phyloP scores from a whole-genome alignment of 2,797 vertebrate genomes.

The Astyanax mexicanus region DNA sequence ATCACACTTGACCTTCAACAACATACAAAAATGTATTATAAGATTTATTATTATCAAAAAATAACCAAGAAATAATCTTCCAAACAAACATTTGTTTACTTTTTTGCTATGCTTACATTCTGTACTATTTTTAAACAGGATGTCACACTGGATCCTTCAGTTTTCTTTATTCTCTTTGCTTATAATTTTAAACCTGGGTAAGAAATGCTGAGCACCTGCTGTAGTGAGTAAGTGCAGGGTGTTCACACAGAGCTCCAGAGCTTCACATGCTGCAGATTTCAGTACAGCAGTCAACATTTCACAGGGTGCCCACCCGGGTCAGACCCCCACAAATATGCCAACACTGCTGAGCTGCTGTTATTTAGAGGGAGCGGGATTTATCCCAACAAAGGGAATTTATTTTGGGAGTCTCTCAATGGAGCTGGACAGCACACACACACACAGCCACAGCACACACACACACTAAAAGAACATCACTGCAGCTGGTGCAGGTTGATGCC shows the following conservation, averaged over 20 bases:
- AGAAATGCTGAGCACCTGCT: slow-evolving; percentile 28
- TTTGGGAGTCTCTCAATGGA: slow-evolving; percentile 38
- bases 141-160: background rate
- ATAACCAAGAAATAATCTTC: too few relatives aligned
- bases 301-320: slow-evolving; percentile 11
- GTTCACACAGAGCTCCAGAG: slow-evolving; percentile 7
- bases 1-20: too few relatives aligned
- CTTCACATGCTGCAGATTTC: background rate
- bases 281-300: slow-evolving; percentile 16
- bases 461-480: background rate
- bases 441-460: slow-evolving; percentile 17
- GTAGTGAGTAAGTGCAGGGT: slow-evolving; percentile 3
- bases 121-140: background rate
- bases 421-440: background rate
- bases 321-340: slow-evolving; percentile 34
- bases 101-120: too few relatives aligned
- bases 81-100: too few relatives aligned
- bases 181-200: slow-evolving; percentile 4
- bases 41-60: too few relatives aligned
- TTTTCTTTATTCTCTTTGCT: background rate
- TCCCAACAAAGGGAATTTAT: slow-evolving; percentile 53
- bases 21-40: too few relatives aligned
- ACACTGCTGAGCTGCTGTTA: slow-evolving; percentile 40
- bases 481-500: background rate
- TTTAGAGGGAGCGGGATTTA: slow-evolving; percentile 53